These are phyloP conservation scores for Acromyrmex heyeri DNA, from an alignment of 1,140 invertebrate genomes.

Conservation along the genomic window DNA sequence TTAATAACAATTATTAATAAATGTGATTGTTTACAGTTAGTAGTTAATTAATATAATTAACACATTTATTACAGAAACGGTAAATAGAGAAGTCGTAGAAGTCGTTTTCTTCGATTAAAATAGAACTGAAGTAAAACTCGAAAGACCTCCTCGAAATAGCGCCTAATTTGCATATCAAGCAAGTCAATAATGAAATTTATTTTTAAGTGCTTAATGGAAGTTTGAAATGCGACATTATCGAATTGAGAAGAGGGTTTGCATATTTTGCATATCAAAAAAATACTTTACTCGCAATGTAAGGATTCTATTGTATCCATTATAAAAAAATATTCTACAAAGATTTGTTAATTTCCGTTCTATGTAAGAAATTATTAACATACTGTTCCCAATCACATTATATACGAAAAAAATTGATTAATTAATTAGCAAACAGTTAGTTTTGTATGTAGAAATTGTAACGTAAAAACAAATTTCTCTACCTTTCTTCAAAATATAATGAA, in stretches of 20 bases:
- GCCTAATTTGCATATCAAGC: slow-evolving; percentile 77
- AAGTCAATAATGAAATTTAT: slow-evolving; percentile 79
- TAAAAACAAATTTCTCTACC: background rate
- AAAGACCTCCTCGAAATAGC: slow-evolving; percentile 56
- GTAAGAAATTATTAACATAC: slow-evolving; percentile 42
- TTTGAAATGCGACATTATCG: slow-evolving; percentile 82
- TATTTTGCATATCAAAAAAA: slow-evolving; percentile 82
- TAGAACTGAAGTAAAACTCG: background rate
- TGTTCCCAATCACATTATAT: background rate
- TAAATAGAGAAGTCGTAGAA: background rate
- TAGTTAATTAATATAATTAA: background rate
- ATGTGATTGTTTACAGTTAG: background rate
- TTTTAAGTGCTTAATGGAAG: slow-evolving; percentile 83
- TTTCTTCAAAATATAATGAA: background rate
- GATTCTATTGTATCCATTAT: slow-evolving; percentile 41
- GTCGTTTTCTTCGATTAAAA: background rate
- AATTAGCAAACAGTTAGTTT: background rate
- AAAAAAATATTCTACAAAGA: slow-evolving; percentile 25
- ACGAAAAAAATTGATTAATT: background rate
- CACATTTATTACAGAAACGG: background rate
- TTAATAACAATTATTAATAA: slow-evolving; percentile 4
- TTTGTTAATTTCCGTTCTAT: slow-evolving; percentile 28
- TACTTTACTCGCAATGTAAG: slow-evolving; percentile 54
- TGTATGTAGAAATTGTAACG: background rate
- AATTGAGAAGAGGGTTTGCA: slow-evolving; percentile 65